Evolutionary conservation across 2,113 vertebrate genomes (phyloP).

Genomic region (Neogale vison): DNA sequence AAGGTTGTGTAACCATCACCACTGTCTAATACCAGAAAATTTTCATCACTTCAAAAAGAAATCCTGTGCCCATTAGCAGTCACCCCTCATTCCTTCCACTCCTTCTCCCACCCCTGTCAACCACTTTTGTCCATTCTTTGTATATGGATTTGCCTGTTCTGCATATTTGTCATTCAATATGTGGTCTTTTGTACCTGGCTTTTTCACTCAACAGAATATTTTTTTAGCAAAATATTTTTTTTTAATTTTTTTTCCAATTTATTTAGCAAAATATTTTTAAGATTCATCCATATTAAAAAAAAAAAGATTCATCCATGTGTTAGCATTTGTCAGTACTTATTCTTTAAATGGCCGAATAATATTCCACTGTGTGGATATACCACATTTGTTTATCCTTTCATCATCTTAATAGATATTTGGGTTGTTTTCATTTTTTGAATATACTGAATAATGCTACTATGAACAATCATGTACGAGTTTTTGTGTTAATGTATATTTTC

Average conservation of each 20-base stretch:
- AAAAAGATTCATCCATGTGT: constrained; percentile 5
- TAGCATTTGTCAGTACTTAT: background rate
- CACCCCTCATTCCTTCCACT: background rate
- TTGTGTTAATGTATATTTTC: background rate
- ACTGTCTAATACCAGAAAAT: constrained; percentile 38
- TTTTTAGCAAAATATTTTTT: background rate
- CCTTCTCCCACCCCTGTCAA: background rate
- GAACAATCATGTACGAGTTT: background rate
- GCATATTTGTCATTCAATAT: constrained; percentile 12
- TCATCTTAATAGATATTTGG: too few relatives aligned
- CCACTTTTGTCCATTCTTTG: background rate
- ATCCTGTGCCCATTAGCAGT: background rate
- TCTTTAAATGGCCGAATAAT: constrained; percentile 23
- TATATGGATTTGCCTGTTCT: constrained; percentile 32
- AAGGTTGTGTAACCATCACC: background rate
- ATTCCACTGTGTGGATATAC: background rate
- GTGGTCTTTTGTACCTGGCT: constrained; percentile 35
- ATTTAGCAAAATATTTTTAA: background rate
- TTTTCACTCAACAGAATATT: background rate
- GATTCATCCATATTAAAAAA: too few relatives aligned
- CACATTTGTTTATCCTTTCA: too few relatives aligned
- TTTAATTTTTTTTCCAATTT: too few relatives aligned
- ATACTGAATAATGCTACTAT: constrained; percentile 18
- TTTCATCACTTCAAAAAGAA: constrained; percentile 14
- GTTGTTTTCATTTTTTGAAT: constrained; percentile 11